Conservation (phyloP, 2,113 vertebrate genomes). For the Carlito syrichta region DNA sequence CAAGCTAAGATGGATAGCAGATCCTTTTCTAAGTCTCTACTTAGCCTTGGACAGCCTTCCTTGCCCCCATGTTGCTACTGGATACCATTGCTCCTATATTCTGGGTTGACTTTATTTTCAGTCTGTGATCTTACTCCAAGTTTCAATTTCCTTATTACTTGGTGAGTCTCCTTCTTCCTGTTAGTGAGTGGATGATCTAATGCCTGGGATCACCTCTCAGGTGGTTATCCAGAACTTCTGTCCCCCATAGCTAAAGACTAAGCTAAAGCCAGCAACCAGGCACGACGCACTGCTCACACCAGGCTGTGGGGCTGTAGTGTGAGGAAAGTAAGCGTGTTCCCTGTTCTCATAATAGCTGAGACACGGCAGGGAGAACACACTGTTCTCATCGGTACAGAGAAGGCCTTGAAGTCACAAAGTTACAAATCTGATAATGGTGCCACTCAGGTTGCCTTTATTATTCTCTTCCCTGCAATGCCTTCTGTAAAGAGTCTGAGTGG, state of each 20-base stretch:
- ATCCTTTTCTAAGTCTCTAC: not conserved
- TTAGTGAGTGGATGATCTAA: not conserved
- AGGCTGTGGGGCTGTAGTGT: not conserved
- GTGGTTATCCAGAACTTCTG: too few species aligned
- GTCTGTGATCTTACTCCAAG: not conserved
- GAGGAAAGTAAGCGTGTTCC: not conserved
- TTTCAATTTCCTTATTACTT: not conserved
- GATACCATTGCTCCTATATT: too few species aligned
- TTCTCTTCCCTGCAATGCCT: not conserved
- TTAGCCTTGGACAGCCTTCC: not conserved
- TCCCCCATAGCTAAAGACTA: too few species aligned
- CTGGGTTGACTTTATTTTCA: not conserved
- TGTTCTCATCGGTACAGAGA: not conserved
- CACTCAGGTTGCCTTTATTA: not conserved
- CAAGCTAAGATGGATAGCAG: not conserved
- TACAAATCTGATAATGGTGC: not conserved
- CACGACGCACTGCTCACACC: too few species aligned
- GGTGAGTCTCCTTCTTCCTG: not conserved
- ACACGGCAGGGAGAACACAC: too few species aligned
- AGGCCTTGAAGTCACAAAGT: not conserved
- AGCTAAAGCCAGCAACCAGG: too few species aligned
- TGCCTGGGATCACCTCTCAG: too few species aligned
- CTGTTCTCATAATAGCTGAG: not conserved
- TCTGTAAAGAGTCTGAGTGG: not conserved
- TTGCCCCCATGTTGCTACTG: rapidly evolving